Evolutionary conservation across 1,140 invertebrate species (phyloP), one percentile per base, ranked within the genome.

Genomic region (Portunus trituberculatus): DNA sequence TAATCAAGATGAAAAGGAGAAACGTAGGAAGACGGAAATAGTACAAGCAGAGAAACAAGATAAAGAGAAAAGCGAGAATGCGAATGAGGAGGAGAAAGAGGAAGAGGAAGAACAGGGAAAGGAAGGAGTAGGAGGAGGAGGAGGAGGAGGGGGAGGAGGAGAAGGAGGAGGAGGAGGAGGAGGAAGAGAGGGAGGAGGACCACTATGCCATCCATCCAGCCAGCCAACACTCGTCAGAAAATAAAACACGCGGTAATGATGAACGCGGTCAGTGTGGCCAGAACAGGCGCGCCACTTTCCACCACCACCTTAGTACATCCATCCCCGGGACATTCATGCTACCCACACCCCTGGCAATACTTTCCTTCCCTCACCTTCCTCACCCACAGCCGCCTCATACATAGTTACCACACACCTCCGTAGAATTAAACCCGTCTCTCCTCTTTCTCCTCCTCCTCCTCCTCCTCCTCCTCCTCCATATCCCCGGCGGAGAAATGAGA

Each of bases 211-310:
- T n/a, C 67, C 67, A 20, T 2, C 14, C 84, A n/a, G 29, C 84
- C 16, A 82, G 76, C 16, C 76, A 25, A 39, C 84, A 87, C 84
- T 39, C 12, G 29, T 16, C 7, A 87, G 14, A 20, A 32, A 87
- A 87, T 87, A 39, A 87, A 46, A 87, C 39, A 16, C 31, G 12
- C 4, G 1, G 29, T 87, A 87, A 39, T 87, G 84, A 87, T 87
- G 84, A 87, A 8, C 39, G 39, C 39, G 39, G 84, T 32, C 84
- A 87, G 84, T 87, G 84, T 87, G 31, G 84, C 84, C 84, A 87
- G 84, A 46, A 87, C 39, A 28, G 84, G 14, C 31, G 14, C 4
- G 84, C 84, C 84, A 87, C 39, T 31, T 46, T 87, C 16, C 25
- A 12, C 28, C 76, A 39, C 39, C 39, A 39, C 39, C 39, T 39